A percentile compares a stretch with the other conserved stretches of the same genome.
Conservation (phyloP, 2,797 vertebrate genomes). For the Halcyon smyrnensis region DNA sequence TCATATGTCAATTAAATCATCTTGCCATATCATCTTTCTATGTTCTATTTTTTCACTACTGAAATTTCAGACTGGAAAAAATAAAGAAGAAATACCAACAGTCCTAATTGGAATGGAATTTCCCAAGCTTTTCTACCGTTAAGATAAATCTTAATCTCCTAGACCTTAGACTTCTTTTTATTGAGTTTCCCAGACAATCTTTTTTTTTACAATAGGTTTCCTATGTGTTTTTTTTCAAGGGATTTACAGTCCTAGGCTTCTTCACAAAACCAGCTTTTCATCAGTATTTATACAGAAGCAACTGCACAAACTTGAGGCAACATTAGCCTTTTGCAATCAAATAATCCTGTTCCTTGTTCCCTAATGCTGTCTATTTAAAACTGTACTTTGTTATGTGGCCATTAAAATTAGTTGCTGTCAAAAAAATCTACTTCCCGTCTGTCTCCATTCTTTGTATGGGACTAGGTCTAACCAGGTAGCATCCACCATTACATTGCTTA, state of each 20-base stretch:
- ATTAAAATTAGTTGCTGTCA: not conserved
- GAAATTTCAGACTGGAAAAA: not conserved
- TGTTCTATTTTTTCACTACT: constrained; percentile 18
- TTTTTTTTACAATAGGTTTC: not conserved
- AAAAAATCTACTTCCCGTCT: not conserved
- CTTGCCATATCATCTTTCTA: not conserved
- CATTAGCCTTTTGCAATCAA: not conserved
- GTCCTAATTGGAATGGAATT: not conserved
- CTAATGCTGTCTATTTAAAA: not conserved
- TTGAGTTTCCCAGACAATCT: not conserved
- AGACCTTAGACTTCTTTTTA: not conserved
- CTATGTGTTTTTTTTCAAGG: not conserved
- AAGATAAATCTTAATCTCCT: not conserved
- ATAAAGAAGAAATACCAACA: not conserved
- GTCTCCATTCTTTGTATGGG: not conserved
- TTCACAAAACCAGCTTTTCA: not conserved
- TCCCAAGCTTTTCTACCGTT: not conserved
- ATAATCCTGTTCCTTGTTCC: not conserved
- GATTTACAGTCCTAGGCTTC: not conserved
- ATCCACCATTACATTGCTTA: not conserved
- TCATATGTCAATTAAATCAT: constrained; percentile 50
- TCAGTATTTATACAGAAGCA: not conserved
- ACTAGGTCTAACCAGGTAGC: not conserved
- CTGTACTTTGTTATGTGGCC: not conserved
- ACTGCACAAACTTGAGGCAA: not conserved